These are phyloP conservation scores for Arctia plantaginis DNA, from an alignment of 2,888 invertebrate species.

Conservation along the genomic window DNA sequence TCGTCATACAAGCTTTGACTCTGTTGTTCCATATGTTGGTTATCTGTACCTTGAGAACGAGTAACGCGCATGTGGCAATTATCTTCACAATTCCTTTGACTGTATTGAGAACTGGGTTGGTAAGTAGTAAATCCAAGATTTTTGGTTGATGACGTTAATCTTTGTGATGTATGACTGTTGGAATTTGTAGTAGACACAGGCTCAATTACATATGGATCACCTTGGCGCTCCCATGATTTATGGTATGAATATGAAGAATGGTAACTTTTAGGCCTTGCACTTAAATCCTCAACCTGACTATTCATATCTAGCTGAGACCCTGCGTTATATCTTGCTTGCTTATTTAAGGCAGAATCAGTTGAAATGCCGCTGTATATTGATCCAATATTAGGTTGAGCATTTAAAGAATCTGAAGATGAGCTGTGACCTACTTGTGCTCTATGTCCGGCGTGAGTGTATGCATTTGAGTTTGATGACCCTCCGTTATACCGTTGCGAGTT, in stretches of 20 bases:
- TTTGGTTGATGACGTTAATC: constrained; percentile 61
- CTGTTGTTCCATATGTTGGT: constrained; percentile 52
- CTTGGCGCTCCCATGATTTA: constrained; percentile 84
- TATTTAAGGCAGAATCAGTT: constrained; percentile 41
- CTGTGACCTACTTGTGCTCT: constrained; percentile 42
- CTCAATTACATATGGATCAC: constrained; percentile 81
- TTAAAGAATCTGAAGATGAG: constrained; percentile 46
- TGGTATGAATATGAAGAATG: constrained; percentile 83
- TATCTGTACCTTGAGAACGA: constrained; percentile 63
- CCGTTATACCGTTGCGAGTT: constrained; percentile 56
- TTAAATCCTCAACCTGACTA: constrained; percentile 58
- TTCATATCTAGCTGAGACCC: constrained; percentile 44
- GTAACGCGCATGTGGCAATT: constrained; percentile 67
- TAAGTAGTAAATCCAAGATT: constrained; percentile 61
- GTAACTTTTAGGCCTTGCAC: constrained; percentile 76
- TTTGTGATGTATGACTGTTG: constrained; percentile 63
- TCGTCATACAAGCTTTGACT: constrained; percentile 51
- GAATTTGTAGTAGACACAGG: constrained; percentile 63
- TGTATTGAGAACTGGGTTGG: constrained; percentile 61
- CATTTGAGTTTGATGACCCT: constrained; percentile 40
- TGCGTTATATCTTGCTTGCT: constrained; percentile 32
- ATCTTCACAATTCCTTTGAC: constrained; percentile 63
- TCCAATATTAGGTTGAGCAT: constrained; percentile 44
- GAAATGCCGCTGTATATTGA: constrained; percentile 33
- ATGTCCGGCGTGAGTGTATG: constrained; percentile 48